These are phyloP conservation scores for Bembecia ichneumoniformis DNA, from an alignment of 2,888 invertebrate species.

Conservation along the genomic window DNA sequence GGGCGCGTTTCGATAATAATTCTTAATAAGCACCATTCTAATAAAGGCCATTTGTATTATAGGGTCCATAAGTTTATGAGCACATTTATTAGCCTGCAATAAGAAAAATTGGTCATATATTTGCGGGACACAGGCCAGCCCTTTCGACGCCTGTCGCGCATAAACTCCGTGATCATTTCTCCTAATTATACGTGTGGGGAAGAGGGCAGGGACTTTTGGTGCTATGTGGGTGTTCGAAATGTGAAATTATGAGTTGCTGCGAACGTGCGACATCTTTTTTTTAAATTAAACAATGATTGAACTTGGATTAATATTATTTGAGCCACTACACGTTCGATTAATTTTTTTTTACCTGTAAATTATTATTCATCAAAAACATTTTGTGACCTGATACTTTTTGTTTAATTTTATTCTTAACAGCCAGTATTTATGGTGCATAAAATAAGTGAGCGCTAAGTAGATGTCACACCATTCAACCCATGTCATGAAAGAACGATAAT, in stretches of 20 bases:
- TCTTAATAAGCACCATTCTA: constrained; percentile 52
- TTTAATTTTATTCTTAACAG: constrained; percentile 28
- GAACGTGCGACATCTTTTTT: constrained; percentile 21
- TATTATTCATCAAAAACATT: neutral
- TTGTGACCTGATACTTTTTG: neutral
- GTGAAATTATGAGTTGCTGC: constrained; percentile 55
- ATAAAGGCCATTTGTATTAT: constrained; percentile 40
- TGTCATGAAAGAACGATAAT: constrained; percentile 57
- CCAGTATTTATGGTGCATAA: constrained; percentile 50
- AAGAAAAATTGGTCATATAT: constrained; percentile 61
- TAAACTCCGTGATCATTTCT: constrained; percentile 61
- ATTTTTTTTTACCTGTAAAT: neutral
- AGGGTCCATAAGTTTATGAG: constrained; percentile 47
- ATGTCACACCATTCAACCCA: constrained; percentile 43
- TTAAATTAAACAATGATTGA: neutral
- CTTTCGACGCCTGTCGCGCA: constrained; percentile 68
- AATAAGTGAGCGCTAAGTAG: constrained; percentile 43
- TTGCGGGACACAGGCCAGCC: constrained; percentile 48
- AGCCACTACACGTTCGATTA: neutral
- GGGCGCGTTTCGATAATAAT: constrained; percentile 32
- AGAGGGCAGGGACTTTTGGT: constrained; percentile 44
- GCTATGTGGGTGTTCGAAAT: constrained; percentile 69
- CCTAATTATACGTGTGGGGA: constrained; percentile 62
- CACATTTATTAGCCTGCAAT: constrained; percentile 52
- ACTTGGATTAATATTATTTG: neutral